Conservation (phyloP, 2,888 invertebrate species). For the Xanthorhoe designata region DNA sequence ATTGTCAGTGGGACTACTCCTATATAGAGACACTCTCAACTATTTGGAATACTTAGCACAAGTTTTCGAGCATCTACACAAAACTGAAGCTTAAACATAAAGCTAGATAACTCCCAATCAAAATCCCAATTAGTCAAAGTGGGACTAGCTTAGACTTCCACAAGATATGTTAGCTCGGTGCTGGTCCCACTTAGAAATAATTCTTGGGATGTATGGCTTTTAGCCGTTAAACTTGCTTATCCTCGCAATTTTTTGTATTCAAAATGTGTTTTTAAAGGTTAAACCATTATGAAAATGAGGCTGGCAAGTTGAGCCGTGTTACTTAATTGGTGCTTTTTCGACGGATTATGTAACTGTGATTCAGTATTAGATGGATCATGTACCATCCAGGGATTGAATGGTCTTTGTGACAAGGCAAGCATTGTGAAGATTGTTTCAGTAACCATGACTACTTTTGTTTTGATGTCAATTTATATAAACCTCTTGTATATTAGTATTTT, state of each 20-base stretch:
- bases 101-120: background rate
- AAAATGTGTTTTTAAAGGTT: background rate
- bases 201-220: background rate
- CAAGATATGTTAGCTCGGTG: no score
- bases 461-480: background rate
- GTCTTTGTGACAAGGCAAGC: background rate
- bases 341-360: constrained; percentile 34
- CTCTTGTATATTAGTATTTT: background rate
- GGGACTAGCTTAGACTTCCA: background rate
- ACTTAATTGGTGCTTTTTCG: constrained; percentile 52
- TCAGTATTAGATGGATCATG: constrained; percentile 20
- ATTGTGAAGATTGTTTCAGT: background rate
- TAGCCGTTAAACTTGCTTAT: background rate
- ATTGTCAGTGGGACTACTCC: constrained; percentile 57
- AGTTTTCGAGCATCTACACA: constrained; percentile 68
- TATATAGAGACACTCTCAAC: constrained; percentile 75
- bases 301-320: constrained; percentile 35
- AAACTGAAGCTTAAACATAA: constrained; percentile 56
- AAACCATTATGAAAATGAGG: background rate
- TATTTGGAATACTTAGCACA: constrained; percentile 72
- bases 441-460: background rate
- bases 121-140: background rate
- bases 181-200: background rate
- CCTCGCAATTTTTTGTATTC: background rate
- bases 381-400: constrained; percentile 3